A percentile compares a stretch with the other conserved stretches of the same genome.
Conservation (phyloP, 2,113 vertebrate species). For the Cyphomyrus plagiostoma region DNA sequence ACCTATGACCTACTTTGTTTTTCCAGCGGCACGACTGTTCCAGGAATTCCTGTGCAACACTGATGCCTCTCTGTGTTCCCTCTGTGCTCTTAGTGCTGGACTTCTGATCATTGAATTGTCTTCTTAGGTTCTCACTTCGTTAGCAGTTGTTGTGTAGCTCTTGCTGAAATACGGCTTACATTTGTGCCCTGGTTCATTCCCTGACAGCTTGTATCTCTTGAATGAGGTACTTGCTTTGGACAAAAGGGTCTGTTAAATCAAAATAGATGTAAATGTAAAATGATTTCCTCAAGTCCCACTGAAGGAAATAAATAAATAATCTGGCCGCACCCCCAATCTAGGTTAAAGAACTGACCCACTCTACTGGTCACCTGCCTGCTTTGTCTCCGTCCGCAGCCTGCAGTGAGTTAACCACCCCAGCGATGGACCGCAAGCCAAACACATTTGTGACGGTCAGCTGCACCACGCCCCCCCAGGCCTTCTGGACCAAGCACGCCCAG, state of each 20-base stretch:
- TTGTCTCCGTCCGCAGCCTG: slow-evolving; percentile 63
- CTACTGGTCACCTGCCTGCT: neutral
- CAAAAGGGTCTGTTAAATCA: neutral
- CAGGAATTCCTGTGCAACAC: neutral
- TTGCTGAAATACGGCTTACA: neutral
- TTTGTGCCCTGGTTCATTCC: neutral
- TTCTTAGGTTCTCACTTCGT: neutral
- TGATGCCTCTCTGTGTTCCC: neutral
- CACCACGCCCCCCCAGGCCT: slow-evolving; percentile 93
- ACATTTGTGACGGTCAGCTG: slow-evolving; percentile 95
- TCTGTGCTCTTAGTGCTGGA: neutral
- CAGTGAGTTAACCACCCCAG: slow-evolving; percentile 80
- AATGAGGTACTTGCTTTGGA: neutral
- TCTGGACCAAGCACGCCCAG: slow-evolving; percentile 98
- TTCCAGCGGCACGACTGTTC: neutral
- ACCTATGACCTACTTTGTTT: neutral
- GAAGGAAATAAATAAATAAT: neutral
- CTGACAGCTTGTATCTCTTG: neutral
- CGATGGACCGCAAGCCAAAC: slow-evolving; percentile 91
- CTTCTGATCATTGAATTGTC: neutral
- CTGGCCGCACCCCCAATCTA: too few relatives aligned
- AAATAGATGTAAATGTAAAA: neutral
- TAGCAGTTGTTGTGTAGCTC: neutral
- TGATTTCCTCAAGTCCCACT: neutral
- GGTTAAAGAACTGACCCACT: neutral